These are phyloP conservation scores for Beroe forskalii DNA, from an alignment of 37 sponge, comb jelly and placozoan genomes.

Conservation along the genomic window DNA sequence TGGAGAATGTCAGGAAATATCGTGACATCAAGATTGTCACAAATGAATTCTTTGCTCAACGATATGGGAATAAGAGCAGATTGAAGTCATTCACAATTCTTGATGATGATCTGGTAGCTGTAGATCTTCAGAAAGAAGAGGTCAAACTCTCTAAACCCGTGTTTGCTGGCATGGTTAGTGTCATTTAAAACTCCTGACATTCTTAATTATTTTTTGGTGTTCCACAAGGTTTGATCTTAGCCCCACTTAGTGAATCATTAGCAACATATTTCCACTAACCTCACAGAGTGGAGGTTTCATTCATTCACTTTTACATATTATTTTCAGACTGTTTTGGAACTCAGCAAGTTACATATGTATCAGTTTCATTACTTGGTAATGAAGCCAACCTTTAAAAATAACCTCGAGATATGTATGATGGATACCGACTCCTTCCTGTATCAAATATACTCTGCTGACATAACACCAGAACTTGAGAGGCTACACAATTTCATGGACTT, in stretches of 20 bases:
- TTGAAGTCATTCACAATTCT: background rate
- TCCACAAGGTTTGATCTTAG: no score
- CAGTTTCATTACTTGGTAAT: background rate
- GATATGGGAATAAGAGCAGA: background rate
- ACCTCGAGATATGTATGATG: background rate
- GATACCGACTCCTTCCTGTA: background rate
- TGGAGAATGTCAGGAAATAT: background rate
- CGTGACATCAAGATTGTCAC: background rate
- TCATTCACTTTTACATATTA: no score
- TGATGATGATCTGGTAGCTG: background rate
- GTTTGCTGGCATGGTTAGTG: background rate
- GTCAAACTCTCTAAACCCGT: background rate
- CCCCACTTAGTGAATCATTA: background rate
- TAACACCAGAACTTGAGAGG: background rate
- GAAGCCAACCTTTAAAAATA: background rate
- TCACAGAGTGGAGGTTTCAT: no score
- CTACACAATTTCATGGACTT: background rate
- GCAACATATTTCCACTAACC: background rate
- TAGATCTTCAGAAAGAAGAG: background rate
- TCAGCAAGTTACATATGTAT: background rate
- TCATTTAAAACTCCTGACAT: no score
- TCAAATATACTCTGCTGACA: background rate
- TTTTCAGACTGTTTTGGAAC: slow-evolving; percentile 10
- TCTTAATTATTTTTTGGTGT: no score
- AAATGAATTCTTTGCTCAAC: background rate